A percentile compares a stretch with the other conserved stretches of the same genome.
phyloP scores from a whole-genome alignment of 2,888 invertebrate genomes.

The Eilema griseolum region DNA sequence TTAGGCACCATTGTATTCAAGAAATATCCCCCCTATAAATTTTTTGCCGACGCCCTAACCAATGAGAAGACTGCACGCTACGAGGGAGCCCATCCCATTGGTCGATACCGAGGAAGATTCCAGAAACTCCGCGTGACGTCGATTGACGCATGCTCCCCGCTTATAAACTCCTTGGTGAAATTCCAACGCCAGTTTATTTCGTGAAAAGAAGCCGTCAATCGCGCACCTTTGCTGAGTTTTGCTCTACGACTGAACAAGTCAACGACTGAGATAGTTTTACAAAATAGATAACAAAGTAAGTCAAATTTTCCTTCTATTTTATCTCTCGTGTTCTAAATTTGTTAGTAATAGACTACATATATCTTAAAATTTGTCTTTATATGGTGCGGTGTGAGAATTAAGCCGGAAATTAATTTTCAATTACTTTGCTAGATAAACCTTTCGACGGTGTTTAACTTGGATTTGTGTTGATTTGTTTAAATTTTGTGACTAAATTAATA shows the following conservation, averaged over 20 bases:
- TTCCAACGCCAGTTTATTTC: slow-evolving; percentile 75
- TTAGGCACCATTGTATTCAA: slow-evolving; percentile 1
- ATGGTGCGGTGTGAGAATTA: not conserved
- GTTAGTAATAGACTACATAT: not conserved
- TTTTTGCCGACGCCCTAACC: slow-evolving; percentile 57
- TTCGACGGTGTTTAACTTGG: not conserved
- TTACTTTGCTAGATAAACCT: not conserved
- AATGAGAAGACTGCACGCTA: slow-evolving; percentile 61
- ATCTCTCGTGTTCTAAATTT: slow-evolving; percentile 10
- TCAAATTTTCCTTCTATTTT: slow-evolving; percentile 12
- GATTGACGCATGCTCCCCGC: slow-evolving; percentile 62
- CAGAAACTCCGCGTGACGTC: slow-evolving; percentile 80
- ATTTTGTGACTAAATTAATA: not conserved
- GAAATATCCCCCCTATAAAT: slow-evolving; percentile 34
- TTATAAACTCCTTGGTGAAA: slow-evolving; percentile 62
- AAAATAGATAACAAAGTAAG: slow-evolving; percentile 72
- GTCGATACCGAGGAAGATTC: slow-evolving; percentile 73
- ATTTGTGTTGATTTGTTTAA: not conserved
- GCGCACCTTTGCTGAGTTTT: slow-evolving; percentile 82
- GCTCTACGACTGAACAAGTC: slow-evolving; percentile 73
- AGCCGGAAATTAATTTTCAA: not conserved
- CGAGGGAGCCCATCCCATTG: slow-evolving; percentile 63
- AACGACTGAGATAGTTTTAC: slow-evolving; percentile 67
- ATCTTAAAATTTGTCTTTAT: not conserved
- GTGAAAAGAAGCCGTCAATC: slow-evolving; percentile 82